A percentile compares a stretch with the other conserved stretches of the same genome.
Conservation (phyloP, 2,113 vertebrate species). For the Chaetodon auriga region DNA sequence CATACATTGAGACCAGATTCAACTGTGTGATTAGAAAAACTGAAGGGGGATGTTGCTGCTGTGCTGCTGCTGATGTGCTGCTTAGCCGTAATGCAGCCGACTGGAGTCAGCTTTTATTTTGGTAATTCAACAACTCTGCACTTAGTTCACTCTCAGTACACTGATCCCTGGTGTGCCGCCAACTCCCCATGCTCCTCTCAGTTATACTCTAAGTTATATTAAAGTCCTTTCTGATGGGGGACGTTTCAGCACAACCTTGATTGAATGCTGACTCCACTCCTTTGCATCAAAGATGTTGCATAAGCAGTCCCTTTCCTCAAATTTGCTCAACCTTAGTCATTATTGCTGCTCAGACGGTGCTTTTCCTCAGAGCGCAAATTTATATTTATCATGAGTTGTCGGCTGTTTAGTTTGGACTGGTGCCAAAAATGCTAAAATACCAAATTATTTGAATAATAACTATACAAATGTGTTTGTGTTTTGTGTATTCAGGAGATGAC, state of each 20-base stretch:
- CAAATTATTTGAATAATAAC: not conserved
- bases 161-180: conserved; percentile 52
- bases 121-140: conserved; percentile 55
- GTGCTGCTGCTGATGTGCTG: conserved; percentile 29
- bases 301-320: conserved; percentile 30
- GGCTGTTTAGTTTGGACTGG: conserved; percentile 5
- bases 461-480: conserved; percentile 1
- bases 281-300: conserved; percentile 42
- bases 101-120: conserved; percentile 69
- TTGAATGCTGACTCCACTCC: conserved; percentile 62
- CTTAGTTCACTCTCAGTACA: conserved; percentile 41
- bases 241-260: conserved; percentile 39
- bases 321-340: conserved; percentile 30
- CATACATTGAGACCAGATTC: conserved; percentile 37
- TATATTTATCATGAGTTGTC: not conserved
- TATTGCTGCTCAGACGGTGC: conserved; percentile 37
- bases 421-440: not conserved
- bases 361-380: not conserved
- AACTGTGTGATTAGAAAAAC: conserved; percentile 51
- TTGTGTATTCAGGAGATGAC: conserved; percentile 88
- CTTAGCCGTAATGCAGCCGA: conserved; percentile 33
- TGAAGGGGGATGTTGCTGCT: conserved; percentile 30
- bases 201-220: conserved; percentile 41
- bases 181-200: conserved; percentile 30
- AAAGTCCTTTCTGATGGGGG: conserved; percentile 35